Conservation (phyloP, 1,140 invertebrate genomes). For the Drosophila mayri region DNA sequence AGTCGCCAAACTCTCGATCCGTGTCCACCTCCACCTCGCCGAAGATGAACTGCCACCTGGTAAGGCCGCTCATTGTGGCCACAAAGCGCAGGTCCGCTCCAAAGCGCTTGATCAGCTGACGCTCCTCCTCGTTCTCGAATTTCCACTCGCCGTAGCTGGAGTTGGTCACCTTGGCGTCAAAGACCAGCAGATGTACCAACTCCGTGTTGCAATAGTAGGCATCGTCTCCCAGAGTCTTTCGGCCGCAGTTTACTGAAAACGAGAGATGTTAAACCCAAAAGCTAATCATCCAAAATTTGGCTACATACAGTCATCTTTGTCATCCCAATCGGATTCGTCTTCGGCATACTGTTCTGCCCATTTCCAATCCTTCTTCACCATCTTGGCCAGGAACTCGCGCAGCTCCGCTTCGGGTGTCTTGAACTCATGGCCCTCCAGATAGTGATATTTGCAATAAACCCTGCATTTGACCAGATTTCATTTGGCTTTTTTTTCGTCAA, state of each 20-base stretch:
- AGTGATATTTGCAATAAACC: conserved; percentile 95
- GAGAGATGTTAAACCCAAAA: neutral
- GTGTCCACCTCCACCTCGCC: conserved; percentile 85
- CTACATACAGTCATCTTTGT: conserved; percentile 67
- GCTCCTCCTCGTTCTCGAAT: conserved; percentile 86
- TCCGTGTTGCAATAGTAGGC: conserved; percentile 94
- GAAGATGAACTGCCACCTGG: conserved; percentile 92
- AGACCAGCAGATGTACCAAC: conserved; percentile 93
- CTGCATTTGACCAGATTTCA: conserved; percentile 49
- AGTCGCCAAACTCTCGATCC: conserved; percentile 91
- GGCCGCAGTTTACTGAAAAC: conserved; percentile 87
- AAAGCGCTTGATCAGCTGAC: conserved; percentile 87
- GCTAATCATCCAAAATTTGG: neutral
- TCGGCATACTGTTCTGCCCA: conserved; percentile 87
- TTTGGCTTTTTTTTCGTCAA: conserved; percentile 50
- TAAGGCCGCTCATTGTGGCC: conserved; percentile 94
- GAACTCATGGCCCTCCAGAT: conserved; percentile 90
- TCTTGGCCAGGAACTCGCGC: conserved; percentile 89
- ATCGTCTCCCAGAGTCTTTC: conserved; percentile 87
- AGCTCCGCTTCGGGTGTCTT: conserved; percentile 90
- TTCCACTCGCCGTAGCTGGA: conserved; percentile 88
- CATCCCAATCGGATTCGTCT: conserved; percentile 68
- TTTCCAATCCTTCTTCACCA: conserved; percentile 86
- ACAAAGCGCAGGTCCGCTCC: conserved; percentile 91
- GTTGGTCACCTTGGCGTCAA: conserved; percentile 93